These are phyloP conservation scores for Esperia sulphurella DNA, from an alignment of 2,888 invertebrate species.

Conservation along the genomic window DNA sequence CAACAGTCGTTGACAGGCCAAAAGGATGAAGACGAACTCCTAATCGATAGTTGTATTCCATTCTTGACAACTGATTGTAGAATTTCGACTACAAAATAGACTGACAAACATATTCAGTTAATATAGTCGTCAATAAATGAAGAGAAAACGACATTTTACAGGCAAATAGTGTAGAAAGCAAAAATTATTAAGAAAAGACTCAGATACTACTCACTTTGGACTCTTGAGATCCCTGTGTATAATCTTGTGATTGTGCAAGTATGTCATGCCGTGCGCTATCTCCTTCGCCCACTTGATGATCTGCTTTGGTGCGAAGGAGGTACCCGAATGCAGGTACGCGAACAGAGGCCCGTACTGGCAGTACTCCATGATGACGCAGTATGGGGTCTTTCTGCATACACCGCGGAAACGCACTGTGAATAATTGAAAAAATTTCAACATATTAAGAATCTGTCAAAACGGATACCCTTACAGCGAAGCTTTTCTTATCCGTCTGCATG, in stretches of 20 bases:
- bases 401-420: constrained; percentile 84
- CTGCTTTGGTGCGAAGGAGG: constrained; percentile 90
- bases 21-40: no score
- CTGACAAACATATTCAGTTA: no score
- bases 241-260: constrained; percentile 96
- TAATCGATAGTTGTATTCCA: no score
- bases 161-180: background rate
- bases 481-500: no score
- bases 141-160: no score
- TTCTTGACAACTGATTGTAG: no score
- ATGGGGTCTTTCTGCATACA: constrained; percentile 95
- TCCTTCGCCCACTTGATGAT: constrained; percentile 96
- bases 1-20: no score
- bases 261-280: constrained; percentile 97
- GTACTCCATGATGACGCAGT: constrained; percentile 98
- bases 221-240: constrained; percentile 99
- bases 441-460: no score
- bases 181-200: constrained; percentile 1
- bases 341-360: constrained; percentile 97
- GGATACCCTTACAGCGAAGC: no score
- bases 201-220: constrained; percentile 94
- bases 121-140: no score
- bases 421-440: background rate
- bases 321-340: constrained; percentile 91
- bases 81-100: no score